A percentile compares a stretch with the other conserved stretches of the same genome.
These are phyloP conservation scores for Eleutherodactylus coqui DNA, from an alignment of 2,797 vertebrate species.

Conservation along the genomic window DNA sequence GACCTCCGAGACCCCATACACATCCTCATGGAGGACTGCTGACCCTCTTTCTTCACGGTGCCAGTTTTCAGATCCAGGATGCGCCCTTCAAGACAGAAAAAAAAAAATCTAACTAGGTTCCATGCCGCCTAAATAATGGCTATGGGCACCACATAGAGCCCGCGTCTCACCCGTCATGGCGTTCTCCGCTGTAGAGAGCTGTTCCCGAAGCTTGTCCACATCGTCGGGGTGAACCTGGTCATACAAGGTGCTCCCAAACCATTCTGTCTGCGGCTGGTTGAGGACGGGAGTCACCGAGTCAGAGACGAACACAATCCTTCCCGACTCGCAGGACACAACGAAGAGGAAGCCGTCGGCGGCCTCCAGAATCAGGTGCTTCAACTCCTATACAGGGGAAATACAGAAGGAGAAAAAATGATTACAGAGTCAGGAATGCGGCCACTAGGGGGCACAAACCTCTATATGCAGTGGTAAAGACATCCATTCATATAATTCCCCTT, in stretches of 20 bases:
- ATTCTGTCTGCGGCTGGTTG: constrained; percentile 90
- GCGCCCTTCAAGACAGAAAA: constrained; percentile 78
- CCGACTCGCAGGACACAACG: constrained; percentile 93
- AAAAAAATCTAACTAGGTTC: background rate
- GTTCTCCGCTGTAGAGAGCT: constrained; percentile 92
- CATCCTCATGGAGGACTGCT: constrained; percentile 94
- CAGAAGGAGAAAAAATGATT: background rate
- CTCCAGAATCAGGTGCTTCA: constrained; percentile 95
- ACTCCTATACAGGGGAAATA: constrained; percentile 80
- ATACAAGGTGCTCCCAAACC: constrained; percentile 92
- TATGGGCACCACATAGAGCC: background rate
- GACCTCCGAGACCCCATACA: constrained; percentile 94
- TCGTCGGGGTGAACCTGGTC: constrained; percentile 95
- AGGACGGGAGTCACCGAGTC: constrained; percentile 92
- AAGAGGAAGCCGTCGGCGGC: constrained; percentile 96
- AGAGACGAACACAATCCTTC: constrained; percentile 90
- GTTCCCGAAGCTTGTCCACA: constrained; percentile 92
- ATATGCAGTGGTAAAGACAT: background rate
- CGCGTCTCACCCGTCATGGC: constrained; percentile 80
- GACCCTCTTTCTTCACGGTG: constrained; percentile 96
- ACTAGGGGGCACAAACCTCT: background rate
- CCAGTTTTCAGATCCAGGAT: constrained; percentile 97
- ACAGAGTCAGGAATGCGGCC: background rate
- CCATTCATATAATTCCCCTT: too few relatives aligned
- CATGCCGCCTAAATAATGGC: background rate